Evolutionary conservation across 2,113 vertebrate genomes (phyloP).

Genomic region (Columbina picui): DNA sequence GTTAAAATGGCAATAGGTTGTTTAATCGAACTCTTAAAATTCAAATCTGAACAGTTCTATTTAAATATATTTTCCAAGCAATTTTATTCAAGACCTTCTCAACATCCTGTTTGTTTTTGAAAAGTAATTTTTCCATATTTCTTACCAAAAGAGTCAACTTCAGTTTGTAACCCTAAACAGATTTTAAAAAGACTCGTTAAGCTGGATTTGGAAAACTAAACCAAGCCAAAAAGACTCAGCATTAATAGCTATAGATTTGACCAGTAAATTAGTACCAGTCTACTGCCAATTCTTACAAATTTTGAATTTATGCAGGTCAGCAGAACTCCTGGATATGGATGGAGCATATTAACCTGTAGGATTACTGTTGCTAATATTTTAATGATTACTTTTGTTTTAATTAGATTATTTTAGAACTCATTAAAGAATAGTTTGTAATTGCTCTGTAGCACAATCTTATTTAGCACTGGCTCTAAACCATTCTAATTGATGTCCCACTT

Average conservation of each 20-base stretch:
- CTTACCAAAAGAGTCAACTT: background rate
- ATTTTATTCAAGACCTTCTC: background rate
- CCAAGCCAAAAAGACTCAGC: background rate
- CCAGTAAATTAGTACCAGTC: background rate
- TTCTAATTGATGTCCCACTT: background rate
- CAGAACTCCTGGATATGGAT: slow-evolving; percentile 29
- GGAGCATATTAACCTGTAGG: slow-evolving; percentile 37
- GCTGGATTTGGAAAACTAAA: background rate
- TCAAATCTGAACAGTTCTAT: background rate
- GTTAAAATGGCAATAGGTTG: background rate
- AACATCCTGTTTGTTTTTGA: background rate
- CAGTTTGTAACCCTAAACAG: background rate
- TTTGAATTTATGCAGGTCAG: background rate
- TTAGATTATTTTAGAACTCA: slow-evolving; percentile 2
- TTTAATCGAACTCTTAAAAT: background rate
- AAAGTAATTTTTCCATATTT: background rate
- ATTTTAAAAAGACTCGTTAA: background rate
- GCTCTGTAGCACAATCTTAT: background rate
- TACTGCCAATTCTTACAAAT: background rate
- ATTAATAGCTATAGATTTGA: background rate
- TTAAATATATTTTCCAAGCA: background rate
- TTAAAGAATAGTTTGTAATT: slow-evolving; percentile 20
- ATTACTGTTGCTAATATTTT: slow-evolving; percentile 39
- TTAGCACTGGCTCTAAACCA: slow-evolving; percentile 5
- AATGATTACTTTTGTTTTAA: background rate